These are phyloP conservation scores for Caenorhabditis virilis DNA, from an alignment of 2,888 invertebrate species.

Conservation along the genomic window DNA sequence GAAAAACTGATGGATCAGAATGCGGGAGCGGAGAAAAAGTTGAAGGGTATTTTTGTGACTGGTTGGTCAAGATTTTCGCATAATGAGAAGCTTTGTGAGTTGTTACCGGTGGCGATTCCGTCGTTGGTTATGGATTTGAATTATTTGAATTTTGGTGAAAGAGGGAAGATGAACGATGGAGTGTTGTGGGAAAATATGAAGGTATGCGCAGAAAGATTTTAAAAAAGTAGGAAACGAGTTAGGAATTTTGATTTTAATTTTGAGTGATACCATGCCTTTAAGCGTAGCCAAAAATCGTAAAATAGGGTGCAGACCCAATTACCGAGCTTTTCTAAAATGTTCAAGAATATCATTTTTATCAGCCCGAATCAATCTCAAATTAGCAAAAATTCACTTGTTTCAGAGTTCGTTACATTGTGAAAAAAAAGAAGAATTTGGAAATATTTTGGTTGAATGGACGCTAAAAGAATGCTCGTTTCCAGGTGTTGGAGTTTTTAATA, in stretches of 20 bases:
- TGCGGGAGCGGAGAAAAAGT: constrained; percentile 8
- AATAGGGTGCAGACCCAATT: too few species aligned
- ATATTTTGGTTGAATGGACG: constrained; percentile 6
- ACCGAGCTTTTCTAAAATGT: too few species aligned
- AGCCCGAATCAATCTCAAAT: too few species aligned
- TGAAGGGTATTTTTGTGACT: constrained; percentile 63
- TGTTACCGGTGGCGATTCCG: constrained; percentile 70
- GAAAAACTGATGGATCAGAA: constrained; percentile 69
- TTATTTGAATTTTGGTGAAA: constrained; percentile 41
- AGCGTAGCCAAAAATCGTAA: too few species aligned
- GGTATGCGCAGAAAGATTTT: too few species aligned
- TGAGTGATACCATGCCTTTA: too few species aligned
- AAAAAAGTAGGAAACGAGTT: background rate
- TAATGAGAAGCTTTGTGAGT: constrained; percentile 71
- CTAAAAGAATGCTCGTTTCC: constrained; percentile 29
- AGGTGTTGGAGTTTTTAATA: constrained; percentile 24
- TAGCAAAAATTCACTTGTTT: too few species aligned
- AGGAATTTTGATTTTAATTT: too few species aligned
- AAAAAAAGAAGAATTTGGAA: background rate
- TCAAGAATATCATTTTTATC: too few species aligned
- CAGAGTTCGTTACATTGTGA: constrained; percentile 5
- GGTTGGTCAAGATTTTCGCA: constrained; percentile 71
- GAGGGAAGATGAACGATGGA: background rate
- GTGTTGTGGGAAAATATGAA: constrained; percentile 20
- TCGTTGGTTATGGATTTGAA: constrained; percentile 56